phyloP scores from a whole-genome alignment of 2,888 invertebrate genomes.

The Anorthoa munda region DNA sequence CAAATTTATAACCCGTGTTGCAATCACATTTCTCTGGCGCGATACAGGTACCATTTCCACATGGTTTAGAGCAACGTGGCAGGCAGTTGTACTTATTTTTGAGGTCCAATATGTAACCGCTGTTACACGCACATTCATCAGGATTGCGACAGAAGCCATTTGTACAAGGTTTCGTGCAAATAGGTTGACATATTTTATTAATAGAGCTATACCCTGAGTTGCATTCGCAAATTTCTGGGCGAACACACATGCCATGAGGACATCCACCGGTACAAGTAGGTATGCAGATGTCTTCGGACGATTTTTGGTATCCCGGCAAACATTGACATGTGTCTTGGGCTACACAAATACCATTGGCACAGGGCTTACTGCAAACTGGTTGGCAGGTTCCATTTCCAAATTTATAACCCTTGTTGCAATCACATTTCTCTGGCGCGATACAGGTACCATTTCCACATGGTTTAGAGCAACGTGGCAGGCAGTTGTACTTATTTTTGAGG shows the following conservation, averaged over 20 bases:
- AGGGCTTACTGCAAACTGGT: conserved; percentile 4
- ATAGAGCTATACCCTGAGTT: conserved; percentile 18
- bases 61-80: conserved; percentile 26
- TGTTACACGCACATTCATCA: conserved; percentile 39
- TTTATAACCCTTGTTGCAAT: conserved; percentile 8
- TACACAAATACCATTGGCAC: conserved; percentile 25
- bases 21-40: no score
- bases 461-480: no score
- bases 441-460: conserved; percentile 37
- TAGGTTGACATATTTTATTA: conserved; percentile 32
- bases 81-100: conserved; percentile 18
- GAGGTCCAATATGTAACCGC: conserved; percentile 19
- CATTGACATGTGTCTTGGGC: conserved; percentile 43
- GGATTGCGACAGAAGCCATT: conserved; percentile 45
- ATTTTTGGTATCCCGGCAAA: conserved; percentile 8
- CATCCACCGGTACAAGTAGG: conserved; percentile 40
- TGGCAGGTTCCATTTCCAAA: no score
- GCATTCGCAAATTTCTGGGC: conserved; percentile 41
- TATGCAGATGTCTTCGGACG: conserved; percentile 15
- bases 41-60: background rate
- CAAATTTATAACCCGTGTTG: no score
- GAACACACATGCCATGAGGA: conserved; percentile 40
- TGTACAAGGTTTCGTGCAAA: conserved; percentile 29
- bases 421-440: conserved; percentile 35
- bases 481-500: no score